phyloP scores from a whole-genome alignment of 1,140 invertebrate genomes.

The Oscheius sp. region DNA sequence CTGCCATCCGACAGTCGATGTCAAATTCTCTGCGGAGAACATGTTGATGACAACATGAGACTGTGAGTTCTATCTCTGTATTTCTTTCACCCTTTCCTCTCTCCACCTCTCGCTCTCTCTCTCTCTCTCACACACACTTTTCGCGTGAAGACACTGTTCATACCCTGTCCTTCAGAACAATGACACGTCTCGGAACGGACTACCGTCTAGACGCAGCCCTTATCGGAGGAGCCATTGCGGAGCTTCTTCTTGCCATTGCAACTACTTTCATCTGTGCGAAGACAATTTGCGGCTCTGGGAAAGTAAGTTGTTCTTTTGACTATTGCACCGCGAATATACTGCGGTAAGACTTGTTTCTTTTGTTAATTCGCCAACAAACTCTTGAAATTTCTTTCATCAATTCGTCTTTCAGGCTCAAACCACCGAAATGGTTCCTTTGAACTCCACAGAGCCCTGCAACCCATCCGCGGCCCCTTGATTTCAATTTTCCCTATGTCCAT shows the following conservation, averaged over 20 bases:
- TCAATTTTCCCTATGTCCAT: too few species aligned
- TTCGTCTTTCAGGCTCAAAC: neutral
- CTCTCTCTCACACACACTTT: too few species aligned
- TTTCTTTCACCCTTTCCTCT: neutral
- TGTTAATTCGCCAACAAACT: too few species aligned
- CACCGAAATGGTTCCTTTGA: neutral
- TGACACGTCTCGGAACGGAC: conserved; percentile 50
- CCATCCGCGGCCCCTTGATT: neutral
- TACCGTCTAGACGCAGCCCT: conserved; percentile 51
- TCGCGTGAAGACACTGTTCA: neutral
- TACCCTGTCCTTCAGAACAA: conserved; percentile 39
- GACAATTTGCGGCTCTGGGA: conserved; percentile 15
- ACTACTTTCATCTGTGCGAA: conserved; percentile 42
- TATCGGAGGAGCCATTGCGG: conserved; percentile 42
- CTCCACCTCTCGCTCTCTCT: too few species aligned
- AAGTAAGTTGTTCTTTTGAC: too few species aligned
- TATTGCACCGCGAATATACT: too few species aligned
- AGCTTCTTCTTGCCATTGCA: conserved; percentile 43
- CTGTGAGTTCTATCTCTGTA: conserved; percentile 24
- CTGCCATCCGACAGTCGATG: conserved; percentile 47
- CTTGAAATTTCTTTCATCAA: too few species aligned
- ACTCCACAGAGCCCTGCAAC: neutral
- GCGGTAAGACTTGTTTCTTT: too few species aligned
- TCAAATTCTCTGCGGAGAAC: conserved; percentile 49
- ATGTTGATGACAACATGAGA: conserved; percentile 44